Conservation (phyloP, 2,888 invertebrate genomes). For the Caenorhabditis sp. region DNA sequence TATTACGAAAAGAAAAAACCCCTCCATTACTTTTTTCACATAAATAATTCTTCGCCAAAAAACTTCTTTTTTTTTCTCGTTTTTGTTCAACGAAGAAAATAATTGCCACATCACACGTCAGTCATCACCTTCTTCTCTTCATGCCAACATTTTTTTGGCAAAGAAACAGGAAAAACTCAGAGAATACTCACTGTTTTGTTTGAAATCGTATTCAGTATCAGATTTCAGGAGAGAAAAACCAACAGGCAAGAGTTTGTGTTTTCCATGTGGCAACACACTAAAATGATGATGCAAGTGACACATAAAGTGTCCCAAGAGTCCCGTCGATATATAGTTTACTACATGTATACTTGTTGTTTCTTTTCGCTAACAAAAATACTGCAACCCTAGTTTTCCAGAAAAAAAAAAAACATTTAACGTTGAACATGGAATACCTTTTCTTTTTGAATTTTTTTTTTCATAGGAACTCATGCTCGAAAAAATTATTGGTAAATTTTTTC, state of each 20-base stretch:
- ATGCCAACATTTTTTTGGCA: background rate
- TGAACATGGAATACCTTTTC: too few species aligned
- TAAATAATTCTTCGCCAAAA: background rate
- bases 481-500: too few species aligned
- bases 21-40: background rate
- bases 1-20: background rate
- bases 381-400: too few species aligned
- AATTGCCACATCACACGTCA: too few species aligned
- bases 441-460: too few species aligned
- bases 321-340: too few species aligned
- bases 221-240: background rate
- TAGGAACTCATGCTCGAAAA: too few species aligned
- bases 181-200: background rate
- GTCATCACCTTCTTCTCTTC: too few species aligned
- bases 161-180: background rate
- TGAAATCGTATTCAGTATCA: background rate
- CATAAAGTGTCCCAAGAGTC: background rate
- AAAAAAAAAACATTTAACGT: too few species aligned
- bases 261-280: background rate
- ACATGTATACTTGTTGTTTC: too few species aligned
- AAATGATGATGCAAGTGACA: background rate
- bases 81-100: background rate
- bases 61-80: background rate
- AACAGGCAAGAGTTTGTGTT: background rate
- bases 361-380: too few species aligned